These are phyloP conservation scores for Diplogasteroides magnus DNA, from an alignment of 1,140 invertebrate species.

Conservation along the genomic window DNA sequence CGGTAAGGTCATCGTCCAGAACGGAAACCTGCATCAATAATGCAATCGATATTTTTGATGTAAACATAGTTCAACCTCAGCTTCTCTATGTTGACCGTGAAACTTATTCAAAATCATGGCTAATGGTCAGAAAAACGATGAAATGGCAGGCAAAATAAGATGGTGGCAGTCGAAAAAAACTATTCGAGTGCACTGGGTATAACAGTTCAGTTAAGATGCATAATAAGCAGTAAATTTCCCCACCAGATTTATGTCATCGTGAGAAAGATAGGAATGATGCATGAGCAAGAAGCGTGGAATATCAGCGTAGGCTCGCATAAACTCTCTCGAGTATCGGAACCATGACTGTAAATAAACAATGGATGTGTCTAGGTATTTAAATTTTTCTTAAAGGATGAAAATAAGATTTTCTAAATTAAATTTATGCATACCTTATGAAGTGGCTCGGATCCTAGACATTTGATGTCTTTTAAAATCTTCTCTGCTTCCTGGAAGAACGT, in stretches of 20 bases:
- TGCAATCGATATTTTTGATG: too few species aligned
- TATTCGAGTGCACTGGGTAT: too few species aligned
- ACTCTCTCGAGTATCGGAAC: constrained; percentile 66
- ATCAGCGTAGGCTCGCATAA: constrained; percentile 65
- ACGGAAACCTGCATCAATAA: background rate
- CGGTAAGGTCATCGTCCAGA: background rate
- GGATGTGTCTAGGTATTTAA: background rate
- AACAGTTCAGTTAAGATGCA: too few species aligned
- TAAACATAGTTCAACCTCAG: too few species aligned
- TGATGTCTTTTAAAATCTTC: constrained; percentile 54
- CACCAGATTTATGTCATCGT: constrained; percentile 77
- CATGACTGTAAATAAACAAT: constrained; percentile 59
- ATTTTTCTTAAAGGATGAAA: too few species aligned
- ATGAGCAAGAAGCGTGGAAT: constrained; percentile 76
- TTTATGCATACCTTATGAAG: constrained; percentile 66
- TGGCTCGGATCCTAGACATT: constrained; percentile 73
- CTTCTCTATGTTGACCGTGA: too few species aligned
- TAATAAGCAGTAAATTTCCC: too few species aligned
- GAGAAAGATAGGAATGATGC: constrained; percentile 81
- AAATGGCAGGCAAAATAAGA: too few species aligned
- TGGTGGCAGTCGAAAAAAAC: too few species aligned
- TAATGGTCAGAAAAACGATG: too few species aligned
- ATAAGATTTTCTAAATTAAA: too few species aligned
- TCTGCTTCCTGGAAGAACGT: constrained; percentile 69
- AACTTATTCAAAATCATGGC: too few species aligned